Evolutionary conservation across 2,113 vertebrate species (phyloP).

Genomic region (Limanda limanda): DNA sequence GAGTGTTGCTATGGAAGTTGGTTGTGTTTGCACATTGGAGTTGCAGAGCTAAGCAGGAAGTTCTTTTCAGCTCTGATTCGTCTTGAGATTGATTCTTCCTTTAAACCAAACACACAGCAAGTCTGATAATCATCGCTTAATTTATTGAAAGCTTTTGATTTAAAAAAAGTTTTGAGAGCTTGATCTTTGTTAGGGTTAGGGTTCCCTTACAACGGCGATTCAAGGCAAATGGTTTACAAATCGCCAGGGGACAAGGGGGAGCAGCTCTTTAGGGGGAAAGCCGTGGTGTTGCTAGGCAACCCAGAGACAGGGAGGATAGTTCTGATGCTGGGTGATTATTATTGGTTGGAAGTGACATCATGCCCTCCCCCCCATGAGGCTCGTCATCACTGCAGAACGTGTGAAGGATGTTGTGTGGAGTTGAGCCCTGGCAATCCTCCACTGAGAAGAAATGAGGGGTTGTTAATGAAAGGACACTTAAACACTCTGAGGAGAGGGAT

Average conservation of each 20-base stretch:
- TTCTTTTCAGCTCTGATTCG: conserved; percentile 14
- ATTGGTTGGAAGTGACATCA: conserved; percentile 87
- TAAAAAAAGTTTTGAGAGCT: background rate
- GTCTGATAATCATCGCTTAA: background rate
- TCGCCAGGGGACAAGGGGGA: conserved; percentile 45
- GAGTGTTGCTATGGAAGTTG: background rate
- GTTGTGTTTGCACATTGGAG: conserved; percentile 11
- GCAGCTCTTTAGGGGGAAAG: conserved; percentile 68
- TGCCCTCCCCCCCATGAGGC: conserved; percentile 65
- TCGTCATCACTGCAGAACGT: conserved; percentile 76
- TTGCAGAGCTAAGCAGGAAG: conserved; percentile 4
- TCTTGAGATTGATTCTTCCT: conserved; percentile 10
- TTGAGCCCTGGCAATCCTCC: conserved; percentile 64
- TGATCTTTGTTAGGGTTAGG: background rate
- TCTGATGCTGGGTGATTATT: conserved; percentile 81
- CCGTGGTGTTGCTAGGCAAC: conserved; percentile 83
- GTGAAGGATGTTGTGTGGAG: conserved; percentile 72
- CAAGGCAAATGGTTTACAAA: conserved; percentile 72
- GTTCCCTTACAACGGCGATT: conserved; percentile 70
- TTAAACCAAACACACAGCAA: background rate
- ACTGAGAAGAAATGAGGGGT: conserved; percentile 55
- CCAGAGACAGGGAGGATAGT: conserved; percentile 70
- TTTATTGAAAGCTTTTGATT: conserved; percentile 7
- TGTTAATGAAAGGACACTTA: conserved; percentile 43
- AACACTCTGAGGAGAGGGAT: conserved; percentile 38